Conservation (phyloP, 2,113 vertebrate genomes). For the Gymnocephalus cernua region DNA sequence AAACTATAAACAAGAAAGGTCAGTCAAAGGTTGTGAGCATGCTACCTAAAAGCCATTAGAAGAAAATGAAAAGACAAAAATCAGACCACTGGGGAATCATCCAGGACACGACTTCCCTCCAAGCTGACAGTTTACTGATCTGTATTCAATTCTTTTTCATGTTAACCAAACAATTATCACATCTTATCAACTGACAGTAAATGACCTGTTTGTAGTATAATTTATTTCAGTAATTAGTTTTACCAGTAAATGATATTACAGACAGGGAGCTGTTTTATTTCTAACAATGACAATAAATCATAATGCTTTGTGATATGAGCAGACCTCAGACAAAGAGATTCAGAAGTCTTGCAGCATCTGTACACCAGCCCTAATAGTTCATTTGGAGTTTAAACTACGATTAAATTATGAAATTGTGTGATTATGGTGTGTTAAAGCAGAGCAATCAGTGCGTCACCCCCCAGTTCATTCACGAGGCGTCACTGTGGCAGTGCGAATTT, state of each 20-base stretch:
- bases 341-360: conserved; percentile 74
- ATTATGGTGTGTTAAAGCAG: conserved; percentile 31
- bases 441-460: conserved; percentile 7
- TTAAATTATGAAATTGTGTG: conserved; percentile 37
- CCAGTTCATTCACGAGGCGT: conserved; percentile 32
- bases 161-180: conserved; percentile 40
- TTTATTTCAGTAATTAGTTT: neutral
- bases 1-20: conserved; percentile 13
- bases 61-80: conserved; percentile 28
- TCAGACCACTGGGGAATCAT: conserved; percentile 4
- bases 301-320: conserved; percentile 41
- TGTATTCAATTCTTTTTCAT: conserved; percentile 18
- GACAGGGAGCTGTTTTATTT: conserved; percentile 26
- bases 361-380: conserved; percentile 75
- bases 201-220: conserved; percentile 15
- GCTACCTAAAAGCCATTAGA: conserved; percentile 26
- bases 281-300: conserved; percentile 42
- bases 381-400: conserved; percentile 47
- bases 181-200: conserved; percentile 25
- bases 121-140: conserved; percentile 30
- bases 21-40: conserved; percentile 24
- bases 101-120: conserved; percentile 6
- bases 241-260: conserved; percentile 33
- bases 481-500: conserved; percentile 60
- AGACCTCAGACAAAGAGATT: conserved; percentile 54